phyloP scores from a whole-genome alignment of 1,140 invertebrate genomes.

The Myzus persicae region DNA sequence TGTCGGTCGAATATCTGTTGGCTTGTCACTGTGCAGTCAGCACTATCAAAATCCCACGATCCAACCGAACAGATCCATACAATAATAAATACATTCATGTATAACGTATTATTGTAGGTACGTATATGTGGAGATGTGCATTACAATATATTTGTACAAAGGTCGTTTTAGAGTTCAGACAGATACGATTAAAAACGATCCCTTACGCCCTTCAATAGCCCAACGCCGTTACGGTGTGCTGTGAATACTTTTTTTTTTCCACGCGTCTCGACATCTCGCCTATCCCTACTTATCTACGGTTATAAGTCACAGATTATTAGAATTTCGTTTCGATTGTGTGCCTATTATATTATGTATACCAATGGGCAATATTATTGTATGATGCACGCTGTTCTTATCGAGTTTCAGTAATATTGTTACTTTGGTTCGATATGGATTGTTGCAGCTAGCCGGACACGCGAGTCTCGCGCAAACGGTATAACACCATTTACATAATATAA shows the following conservation, averaged over 20 bases:
- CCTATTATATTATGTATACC: too few species aligned
- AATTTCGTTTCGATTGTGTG: background rate
- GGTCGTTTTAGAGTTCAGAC: background rate
- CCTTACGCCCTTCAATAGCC: background rate
- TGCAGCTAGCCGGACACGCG: background rate
- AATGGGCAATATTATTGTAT: background rate
- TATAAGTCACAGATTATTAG: conserved; percentile 13
- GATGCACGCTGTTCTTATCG: background rate
- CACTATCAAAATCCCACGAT: background rate
- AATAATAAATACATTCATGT: background rate
- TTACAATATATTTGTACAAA: background rate
- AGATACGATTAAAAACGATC: background rate
- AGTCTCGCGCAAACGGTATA: background rate
- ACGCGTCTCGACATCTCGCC: background rate
- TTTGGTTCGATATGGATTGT: background rate
- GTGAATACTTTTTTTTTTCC: background rate
- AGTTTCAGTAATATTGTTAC: conserved; percentile 3
- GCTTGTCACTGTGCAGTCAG: too few species aligned
- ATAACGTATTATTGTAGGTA: too few species aligned
- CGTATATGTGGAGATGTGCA: too few species aligned
- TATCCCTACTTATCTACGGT: background rate
- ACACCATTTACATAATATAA: background rate
- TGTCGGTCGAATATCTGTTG: too few species aligned
- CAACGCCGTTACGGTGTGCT: background rate
- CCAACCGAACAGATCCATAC: background rate